Percentiles rank a stretch among this genome's conserved stretches.
Conservation (phyloP, 2,888 invertebrate species). For the Sarcophaga variegata region DNA sequence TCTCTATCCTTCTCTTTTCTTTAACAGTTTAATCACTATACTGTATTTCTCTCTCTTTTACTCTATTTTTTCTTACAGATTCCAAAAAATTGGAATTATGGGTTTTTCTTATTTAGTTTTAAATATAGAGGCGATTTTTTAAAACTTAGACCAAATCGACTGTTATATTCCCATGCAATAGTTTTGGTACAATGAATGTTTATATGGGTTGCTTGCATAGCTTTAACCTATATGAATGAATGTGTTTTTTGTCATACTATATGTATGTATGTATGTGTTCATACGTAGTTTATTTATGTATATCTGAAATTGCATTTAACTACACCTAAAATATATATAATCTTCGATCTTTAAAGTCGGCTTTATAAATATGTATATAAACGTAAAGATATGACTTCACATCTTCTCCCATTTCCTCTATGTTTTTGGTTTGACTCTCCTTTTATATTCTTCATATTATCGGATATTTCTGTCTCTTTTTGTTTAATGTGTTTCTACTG, state of each 20-base stretch:
- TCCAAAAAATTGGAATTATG: constrained; percentile 15
- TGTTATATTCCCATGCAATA: too few species aligned
- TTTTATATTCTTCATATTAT: not conserved
- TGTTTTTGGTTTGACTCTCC: not conserved
- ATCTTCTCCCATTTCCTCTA: not conserved
- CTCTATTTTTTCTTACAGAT: constrained; percentile 3
- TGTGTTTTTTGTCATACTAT: not conserved
- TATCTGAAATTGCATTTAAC: not conserved
- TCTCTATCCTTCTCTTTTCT: constrained; percentile 32
- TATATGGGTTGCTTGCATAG: not conserved
- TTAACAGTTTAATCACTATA: constrained; percentile 9
- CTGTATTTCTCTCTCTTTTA: not conserved
- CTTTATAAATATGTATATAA: not conserved
- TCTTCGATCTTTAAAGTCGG: not conserved
- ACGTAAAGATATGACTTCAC: not conserved
- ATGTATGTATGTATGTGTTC: not conserved
- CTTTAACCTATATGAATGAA: not conserved
- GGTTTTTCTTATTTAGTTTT: constrained; percentile 4
- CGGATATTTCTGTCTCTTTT: not conserved
- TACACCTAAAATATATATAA: not conserved
- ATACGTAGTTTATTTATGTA: not conserved
- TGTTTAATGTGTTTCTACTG: not conserved
- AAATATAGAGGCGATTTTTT: not conserved
- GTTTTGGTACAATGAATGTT: too few species aligned
- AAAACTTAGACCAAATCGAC: too few species aligned